Evolutionary conservation across 1,140 invertebrate species (phyloP), one percentile per base, ranked within the genome.

Genomic region (Platyscapa corneri): DNA sequence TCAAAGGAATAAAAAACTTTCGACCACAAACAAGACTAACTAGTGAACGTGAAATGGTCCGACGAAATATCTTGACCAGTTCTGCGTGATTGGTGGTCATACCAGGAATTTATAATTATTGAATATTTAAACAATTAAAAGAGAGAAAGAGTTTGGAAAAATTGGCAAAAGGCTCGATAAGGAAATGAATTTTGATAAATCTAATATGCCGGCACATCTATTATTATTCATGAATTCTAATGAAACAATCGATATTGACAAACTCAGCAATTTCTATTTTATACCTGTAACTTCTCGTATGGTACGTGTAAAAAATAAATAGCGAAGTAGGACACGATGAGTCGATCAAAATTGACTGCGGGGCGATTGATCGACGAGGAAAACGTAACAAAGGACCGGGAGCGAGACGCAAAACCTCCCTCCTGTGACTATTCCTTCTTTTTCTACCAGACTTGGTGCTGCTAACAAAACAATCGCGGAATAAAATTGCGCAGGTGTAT

Each of bases 401-500:
- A 82, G 65, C 7, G 27, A 64, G 56, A 64, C n/a, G 64, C 27
- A 49, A 67, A 49, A 18, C 70, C 27, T 10, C 23, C 49, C 53
- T 6, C 10, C 67, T 20, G 34, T 23, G 7, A 30, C 20, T 67
- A 5, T 20, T 76, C 32, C 27, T 20, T 34, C 56, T 65, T 42
- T 76, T 46, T 46, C 37, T 30, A 8, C 30, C 37, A 42, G 42
- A 34, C 39, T 14, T 76, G 70, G 49, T n/a, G 80, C 49, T 12
- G 53, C 82, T 42, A 39, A 53, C 64, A 72, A 84, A 84, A 78
- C 83, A 79, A 79, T 70, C 60, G 64, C 5, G 34, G 74, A 78
- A 72, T 56, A 72, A 84, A 84, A 84, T 84, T 70, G 75, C 32
- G 75, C 83, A 65, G 60, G 56, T 76, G 74, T 49, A 77, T 77